These are phyloP conservation scores for Peribatodes rhomboidaria DNA, from an alignment of 2,888 invertebrate genomes.

Conservation along the genomic window DNA sequence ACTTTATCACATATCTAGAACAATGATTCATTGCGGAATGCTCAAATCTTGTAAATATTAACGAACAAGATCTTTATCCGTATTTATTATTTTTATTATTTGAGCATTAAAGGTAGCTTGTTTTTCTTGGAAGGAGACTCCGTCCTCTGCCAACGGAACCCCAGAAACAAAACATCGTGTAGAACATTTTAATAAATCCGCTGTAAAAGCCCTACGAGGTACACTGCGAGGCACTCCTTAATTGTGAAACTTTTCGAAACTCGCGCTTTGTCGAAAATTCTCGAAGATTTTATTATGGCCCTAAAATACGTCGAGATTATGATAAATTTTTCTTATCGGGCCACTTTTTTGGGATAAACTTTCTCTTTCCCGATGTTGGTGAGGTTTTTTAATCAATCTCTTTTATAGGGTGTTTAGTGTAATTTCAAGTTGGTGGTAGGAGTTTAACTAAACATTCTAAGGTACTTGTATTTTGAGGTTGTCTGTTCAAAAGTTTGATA, in stretches of 20 bases:
- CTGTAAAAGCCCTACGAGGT: conserved; percentile 48
- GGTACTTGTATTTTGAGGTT: too few species aligned
- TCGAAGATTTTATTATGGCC: conserved; percentile 44
- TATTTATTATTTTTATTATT: too few species aligned
- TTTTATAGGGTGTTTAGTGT: conserved; percentile 24
- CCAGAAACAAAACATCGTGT: conserved; percentile 47
- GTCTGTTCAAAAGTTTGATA: background rate
- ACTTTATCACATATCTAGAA: too few species aligned
- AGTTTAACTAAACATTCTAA: background rate
- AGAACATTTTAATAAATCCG: conserved; percentile 50
- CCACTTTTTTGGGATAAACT: conserved; percentile 33
- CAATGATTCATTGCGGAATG: too few species aligned
- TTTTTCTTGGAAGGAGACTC: background rate
- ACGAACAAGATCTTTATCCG: too few species aligned
- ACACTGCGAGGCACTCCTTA: conserved; percentile 41
- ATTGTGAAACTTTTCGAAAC: conserved; percentile 48
- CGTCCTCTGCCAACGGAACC: conserved; percentile 19
- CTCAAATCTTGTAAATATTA: too few species aligned
- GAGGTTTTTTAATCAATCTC: conserved; percentile 34
- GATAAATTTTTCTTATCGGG: conserved; percentile 39
- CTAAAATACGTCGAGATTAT: conserved; percentile 43
- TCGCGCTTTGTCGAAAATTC: conserved; percentile 47
- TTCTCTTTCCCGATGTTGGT: conserved; percentile 24
- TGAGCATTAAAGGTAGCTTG: background rate
- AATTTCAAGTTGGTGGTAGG: conserved; percentile 8